A percentile compares a stretch with the other conserved stretches of the same genome.
Conservation (phyloP, 2,797 vertebrate species). For the Esox lucius region DNA sequence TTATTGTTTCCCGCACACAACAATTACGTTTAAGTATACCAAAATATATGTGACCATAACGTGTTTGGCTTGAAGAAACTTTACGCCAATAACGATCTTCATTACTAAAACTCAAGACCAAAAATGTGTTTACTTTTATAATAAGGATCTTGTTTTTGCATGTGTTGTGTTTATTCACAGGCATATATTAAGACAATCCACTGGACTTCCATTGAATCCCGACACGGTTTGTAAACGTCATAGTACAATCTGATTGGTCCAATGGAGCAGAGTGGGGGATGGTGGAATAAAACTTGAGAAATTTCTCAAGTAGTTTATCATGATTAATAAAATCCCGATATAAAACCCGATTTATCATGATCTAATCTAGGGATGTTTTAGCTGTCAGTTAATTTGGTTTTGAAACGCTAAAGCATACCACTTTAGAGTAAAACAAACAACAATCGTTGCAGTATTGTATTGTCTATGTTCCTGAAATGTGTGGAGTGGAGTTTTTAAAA, state of each 20-base stretch:
- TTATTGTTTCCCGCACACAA: accelerated
- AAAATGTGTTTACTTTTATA: background rate
- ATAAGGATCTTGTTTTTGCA: background rate
- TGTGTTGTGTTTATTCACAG: background rate
- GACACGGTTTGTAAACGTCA: conserved; percentile 5
- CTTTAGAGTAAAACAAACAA: conserved; percentile 55
- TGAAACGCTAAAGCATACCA: conserved; percentile 33
- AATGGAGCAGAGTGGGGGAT: background rate
- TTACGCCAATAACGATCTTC: background rate
- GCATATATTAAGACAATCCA: background rate
- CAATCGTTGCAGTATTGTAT: conserved; percentile 19
- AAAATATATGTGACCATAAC: background rate
- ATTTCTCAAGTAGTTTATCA: background rate
- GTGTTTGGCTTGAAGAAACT: background rate
- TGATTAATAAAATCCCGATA: background rate
- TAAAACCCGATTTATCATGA: background rate
- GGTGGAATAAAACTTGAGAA: background rate
- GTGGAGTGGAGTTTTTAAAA: conserved; percentile 45
- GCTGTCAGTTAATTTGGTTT: background rate
- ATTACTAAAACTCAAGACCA: background rate
- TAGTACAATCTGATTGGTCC: background rate
- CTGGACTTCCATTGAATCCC: background rate
- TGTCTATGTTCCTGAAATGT: conserved; percentile 3
- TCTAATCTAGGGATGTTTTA: background rate
- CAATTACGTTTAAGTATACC: background rate